phyloP scores from a whole-genome alignment of 2,113 vertebrate species.

The Hylia prasina region DNA sequence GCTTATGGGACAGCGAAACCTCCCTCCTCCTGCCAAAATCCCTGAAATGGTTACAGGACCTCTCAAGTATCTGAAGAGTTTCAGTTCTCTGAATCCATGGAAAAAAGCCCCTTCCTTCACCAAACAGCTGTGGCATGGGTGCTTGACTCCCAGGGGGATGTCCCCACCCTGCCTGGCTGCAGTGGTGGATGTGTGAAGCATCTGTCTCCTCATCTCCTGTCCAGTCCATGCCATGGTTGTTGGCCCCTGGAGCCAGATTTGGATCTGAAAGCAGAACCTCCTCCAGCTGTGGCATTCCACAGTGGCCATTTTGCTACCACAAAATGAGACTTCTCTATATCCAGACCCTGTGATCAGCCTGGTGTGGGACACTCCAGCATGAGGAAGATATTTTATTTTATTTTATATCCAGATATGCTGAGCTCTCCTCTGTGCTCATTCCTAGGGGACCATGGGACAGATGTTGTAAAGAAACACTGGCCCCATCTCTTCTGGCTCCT shows the following conservation, averaged over 20 bases:
- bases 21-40: not conserved
- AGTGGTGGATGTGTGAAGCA: not conserved
- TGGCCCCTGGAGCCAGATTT: not conserved
- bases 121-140: accelerated
- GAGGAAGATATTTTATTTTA: not conserved
- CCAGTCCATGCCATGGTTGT: accelerated
- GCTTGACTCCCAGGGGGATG: not conserved
- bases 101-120: not conserved
- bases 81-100: accelerated
- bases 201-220: not conserved
- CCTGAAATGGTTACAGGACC: not conserved
- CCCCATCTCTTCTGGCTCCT: not conserved
- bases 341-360: not conserved
- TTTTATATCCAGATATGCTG: not conserved
- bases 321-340: not conserved
- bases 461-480: not conserved
- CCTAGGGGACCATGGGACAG: not conserved
- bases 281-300: not conserved
- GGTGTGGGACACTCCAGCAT: not conserved
- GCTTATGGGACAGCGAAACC: not conserved
- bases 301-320: accelerated
- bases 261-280: not conserved
- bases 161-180: not conserved
- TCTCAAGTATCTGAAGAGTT: not conserved
- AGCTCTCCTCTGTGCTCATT: not conserved